Base-by-base conservation (phyloP, 1,140 invertebrate species). In the Hylyphantes graminicola region DNA sequence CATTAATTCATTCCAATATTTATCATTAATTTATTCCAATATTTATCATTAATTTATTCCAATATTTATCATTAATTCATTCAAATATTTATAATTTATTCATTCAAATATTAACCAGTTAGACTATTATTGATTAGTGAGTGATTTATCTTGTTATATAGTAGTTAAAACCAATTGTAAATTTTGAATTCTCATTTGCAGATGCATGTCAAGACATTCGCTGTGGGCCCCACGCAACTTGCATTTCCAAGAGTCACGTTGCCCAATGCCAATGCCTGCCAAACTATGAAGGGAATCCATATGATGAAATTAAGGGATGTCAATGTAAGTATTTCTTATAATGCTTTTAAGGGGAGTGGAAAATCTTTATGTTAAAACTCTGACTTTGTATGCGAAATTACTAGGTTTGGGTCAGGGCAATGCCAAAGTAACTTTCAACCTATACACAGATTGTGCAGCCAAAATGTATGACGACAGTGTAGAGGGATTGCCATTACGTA, bases 181-280 rank as follows among this genome's bases (percentile, higher is more conserved):
- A 35, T 35, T 35, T 35, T 35, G 48, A 55, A 57, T 81, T 80
- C 63, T 67, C 55, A 57, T 86, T 83, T 57, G 21, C 74, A 85
- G 86, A 87, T 85, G 87, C 87, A n/a, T 88, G 87, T 61, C 83
- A 87, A 67, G 82, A 86, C 51, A 74, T 83, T n/a, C 70, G 81
- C 6, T 97, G 96, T 88, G 96, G 96, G 35, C 92, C 92, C 50
- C 95, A 97, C 88, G 94, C 95, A 8, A 92, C 94, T 84, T 97
- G 96, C 87, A 92, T 93, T 54, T 93, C 96, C 0, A 92, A 92
- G 83, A 94, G 96, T 86, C 96, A 97, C 87, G 93, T 94, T 54
- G 94, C 96, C 0, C 93, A 96, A 7, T 97, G 96, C 88, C 94
- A 94, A 5, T 97, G 96, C 88, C 91, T 93, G 85, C 92, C 94